Base-by-base conservation (phyloP, 2,888 invertebrate genomes). In the Patella depressa region DNA sequence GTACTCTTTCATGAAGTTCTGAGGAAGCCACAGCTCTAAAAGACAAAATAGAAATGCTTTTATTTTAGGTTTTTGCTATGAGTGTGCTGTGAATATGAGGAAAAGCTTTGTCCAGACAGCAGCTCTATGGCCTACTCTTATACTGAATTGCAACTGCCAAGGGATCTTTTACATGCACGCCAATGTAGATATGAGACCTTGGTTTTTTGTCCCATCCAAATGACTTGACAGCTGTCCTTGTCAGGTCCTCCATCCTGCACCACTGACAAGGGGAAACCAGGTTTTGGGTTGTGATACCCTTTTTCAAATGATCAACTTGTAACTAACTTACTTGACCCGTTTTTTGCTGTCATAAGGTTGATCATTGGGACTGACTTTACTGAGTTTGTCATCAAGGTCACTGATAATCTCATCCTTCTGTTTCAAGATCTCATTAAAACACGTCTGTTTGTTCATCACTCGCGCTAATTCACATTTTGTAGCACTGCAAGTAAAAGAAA, bases 401-500 rank as follows among this genome's bases (percentile, higher is more conserved):
- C 85, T 82, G 19, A 92, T 91, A 9, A 89, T 83, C 53, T 87
- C 84, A 69, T 92, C 91, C 79, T 90, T 89, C 79, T 90, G 88
- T 54, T 90, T 87, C 34, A 92, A 80, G 29, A 90, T 82, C 72
- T 90, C 90, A 78, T 91, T 89, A 80, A 89, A 91, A 34, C 88
- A 85, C 4, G 90, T 87, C 85, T 92, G 91, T 70, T 88, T 85
- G 83, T 92, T 92, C 81, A 92, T 82, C 75, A 90, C 88, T 80
- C 90, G 89, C 53, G 92, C 92, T 78, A 92, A 86, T 82, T 92
- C 90, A 81, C 89, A 89, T 85, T 92, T 92, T 19, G 90, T 88
- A 7, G 85, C 85, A 76, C 91, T 92, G 79, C 69, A 82, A 81
- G 55, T 54, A 34, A 53, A 53, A 45, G 45, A 45, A 65, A 65